phyloP scores from a whole-genome alignment of 2,113 vertebrate genomes.

The Caretta caretta region DNA sequence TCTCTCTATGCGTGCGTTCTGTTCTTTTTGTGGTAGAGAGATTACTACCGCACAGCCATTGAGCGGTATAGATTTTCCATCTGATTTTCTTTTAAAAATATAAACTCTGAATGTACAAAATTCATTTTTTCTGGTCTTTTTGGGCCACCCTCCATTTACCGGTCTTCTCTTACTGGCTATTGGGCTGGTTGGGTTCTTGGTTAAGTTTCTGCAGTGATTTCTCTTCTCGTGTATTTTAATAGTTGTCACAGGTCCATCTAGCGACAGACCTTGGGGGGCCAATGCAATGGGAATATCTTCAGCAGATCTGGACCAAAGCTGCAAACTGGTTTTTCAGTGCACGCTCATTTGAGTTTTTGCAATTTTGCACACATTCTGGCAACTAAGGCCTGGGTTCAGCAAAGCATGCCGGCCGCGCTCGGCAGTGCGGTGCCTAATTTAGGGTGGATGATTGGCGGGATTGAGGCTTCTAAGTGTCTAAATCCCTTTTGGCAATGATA shows the following conservation, averaged over 20 bases:
- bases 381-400: too few relatives aligned
- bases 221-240: accelerated
- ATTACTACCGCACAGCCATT: background rate
- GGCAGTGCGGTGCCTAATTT: accelerated
- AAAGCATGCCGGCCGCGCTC: background rate
- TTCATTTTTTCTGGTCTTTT: background rate
- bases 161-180: accelerated
- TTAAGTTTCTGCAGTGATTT: background rate
- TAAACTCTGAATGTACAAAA: constrained; percentile 46
- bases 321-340: background rate
- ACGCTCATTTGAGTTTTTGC: background rate
- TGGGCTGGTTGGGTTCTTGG: background rate
- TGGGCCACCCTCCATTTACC: background rate
- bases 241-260: accelerated
- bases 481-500: background rate
- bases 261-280: accelerated
- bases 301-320: background rate
- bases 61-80: background rate
- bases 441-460: background rate
- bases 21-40: constrained; percentile 8
- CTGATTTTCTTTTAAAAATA: background rate
- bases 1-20: background rate
- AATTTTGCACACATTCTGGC: background rate
- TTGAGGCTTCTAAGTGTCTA: background rate
- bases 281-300: accelerated